Conservation (phyloP, 2,888 invertebrate genomes). For the Drosophila percnosoma region DNA sequence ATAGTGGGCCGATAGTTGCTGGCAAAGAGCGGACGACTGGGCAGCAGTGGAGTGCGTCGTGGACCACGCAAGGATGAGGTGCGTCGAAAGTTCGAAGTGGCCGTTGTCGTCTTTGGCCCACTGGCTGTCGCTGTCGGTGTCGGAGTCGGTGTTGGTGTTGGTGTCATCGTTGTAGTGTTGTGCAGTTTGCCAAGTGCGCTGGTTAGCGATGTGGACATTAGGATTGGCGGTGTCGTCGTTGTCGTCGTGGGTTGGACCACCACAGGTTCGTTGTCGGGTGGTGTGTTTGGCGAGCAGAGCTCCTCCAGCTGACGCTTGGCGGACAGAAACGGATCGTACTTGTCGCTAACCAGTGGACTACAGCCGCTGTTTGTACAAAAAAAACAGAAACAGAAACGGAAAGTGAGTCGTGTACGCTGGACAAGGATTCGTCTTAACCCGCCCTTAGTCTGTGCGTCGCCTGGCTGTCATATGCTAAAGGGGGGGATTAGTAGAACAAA, state of each 20-base stretch:
- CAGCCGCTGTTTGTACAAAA: slow-evolving; percentile 35
- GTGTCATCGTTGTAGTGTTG: slow-evolving; percentile 6
- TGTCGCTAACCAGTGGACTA: slow-evolving; percentile 79
- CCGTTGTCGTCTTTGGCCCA: slow-evolving; percentile 28
- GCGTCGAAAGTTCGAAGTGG: slow-evolving; percentile 82
- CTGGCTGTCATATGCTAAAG: slow-evolving; percentile 59
- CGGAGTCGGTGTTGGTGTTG: not conserved
- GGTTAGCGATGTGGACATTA: slow-evolving; percentile 76
- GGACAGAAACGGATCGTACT: slow-evolving; percentile 91
- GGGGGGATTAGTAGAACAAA: slow-evolving; percentile 59
- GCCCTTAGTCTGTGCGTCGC: slow-evolving; percentile 44
- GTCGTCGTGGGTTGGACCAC: slow-evolving; percentile 30
- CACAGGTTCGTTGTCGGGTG: slow-evolving; percentile 71
- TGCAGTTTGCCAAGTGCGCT: slow-evolving; percentile 32
- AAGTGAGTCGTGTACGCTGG: not conserved
- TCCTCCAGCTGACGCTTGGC: slow-evolving; percentile 94
- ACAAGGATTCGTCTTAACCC: slow-evolving; percentile 12
- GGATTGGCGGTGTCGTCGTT: slow-evolving; percentile 19
- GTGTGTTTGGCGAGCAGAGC: slow-evolving; percentile 88
- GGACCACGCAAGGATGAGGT: slow-evolving; percentile 84
- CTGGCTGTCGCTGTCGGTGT: slow-evolving; percentile 43
- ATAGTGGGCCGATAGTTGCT: slow-evolving; percentile 83
- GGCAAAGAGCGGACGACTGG: slow-evolving; percentile 81
- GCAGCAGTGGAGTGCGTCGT: slow-evolving; percentile 80
- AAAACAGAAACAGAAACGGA: slow-evolving; percentile 1